These are phyloP conservation scores for Rhea pennata DNA, from an alignment of 2,113 vertebrate genomes.

Conservation along the genomic window DNA sequence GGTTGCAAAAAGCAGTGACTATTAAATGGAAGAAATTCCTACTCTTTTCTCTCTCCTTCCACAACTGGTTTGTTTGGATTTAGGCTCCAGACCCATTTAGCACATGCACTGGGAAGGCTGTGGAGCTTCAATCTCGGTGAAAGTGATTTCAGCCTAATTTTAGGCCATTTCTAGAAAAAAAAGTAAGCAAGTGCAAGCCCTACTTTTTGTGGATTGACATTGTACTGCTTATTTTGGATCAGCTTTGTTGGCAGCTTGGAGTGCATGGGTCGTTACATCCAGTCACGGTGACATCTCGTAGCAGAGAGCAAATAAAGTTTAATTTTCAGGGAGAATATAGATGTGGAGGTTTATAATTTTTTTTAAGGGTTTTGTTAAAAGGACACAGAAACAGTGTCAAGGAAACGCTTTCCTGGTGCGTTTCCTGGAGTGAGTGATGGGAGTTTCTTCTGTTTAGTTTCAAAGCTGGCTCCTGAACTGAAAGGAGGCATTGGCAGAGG, in stretches of 20 bases:
- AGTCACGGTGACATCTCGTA: conserved; percentile 18
- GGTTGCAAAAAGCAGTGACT: background rate
- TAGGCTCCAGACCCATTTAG: background rate
- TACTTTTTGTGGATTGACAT: conserved; percentile 35
- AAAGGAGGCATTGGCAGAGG: background rate
- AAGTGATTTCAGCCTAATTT: background rate
- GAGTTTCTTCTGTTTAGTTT: background rate
- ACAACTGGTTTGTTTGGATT: background rate
- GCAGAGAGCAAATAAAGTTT: conserved; percentile 6
- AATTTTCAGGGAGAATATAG: background rate
- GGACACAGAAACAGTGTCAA: background rate
- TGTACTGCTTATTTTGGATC: conserved; percentile 45
- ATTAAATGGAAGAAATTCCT: background rate
- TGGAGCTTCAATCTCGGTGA: background rate
- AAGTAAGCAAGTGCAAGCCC: background rate
- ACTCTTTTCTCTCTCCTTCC: background rate
- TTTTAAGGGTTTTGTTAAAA: background rate
- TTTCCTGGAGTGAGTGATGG: background rate
- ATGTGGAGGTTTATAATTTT: background rate
- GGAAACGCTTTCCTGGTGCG: background rate
- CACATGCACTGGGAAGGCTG: background rate
- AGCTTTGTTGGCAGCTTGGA: background rate
- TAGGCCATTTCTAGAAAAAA: background rate
- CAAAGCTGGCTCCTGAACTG: background rate
- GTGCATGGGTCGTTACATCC: background rate